Evolutionary conservation across 2,113 vertebrate species (phyloP).

Genomic region (Ophthalmolycus amberensis): DNA sequence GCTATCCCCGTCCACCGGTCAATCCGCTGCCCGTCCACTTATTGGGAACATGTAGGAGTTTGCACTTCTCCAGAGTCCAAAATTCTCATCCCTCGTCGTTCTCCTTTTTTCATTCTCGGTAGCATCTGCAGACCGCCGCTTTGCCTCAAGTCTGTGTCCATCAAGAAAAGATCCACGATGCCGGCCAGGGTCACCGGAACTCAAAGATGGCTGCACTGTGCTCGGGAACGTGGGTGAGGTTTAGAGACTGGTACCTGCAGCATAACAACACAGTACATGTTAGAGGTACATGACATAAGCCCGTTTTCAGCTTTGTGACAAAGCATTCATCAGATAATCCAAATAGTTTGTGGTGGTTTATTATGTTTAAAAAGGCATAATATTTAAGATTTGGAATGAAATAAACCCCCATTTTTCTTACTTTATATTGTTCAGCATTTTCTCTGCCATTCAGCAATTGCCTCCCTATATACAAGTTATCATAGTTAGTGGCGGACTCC

Average conservation of each 20-base stretch:
- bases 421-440: neutral
- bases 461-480: neutral
- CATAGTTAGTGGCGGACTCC: neutral
- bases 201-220: constrained; percentile 98
- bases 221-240: constrained; percentile 96
- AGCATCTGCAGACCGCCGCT: constrained; percentile 68
- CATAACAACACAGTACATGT: neutral
- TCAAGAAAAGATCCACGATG: constrained; percentile 48
- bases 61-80: constrained; percentile 33
- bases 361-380: neutral
- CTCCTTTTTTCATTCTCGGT: constrained; percentile 42
- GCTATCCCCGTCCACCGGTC: constrained; percentile 31
- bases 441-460: neutral
- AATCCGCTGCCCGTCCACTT: constrained; percentile 16
- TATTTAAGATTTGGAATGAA: neutral
- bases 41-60: constrained; percentile 29
- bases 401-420: neutral
- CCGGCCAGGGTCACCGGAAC: constrained; percentile 91
- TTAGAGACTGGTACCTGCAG: constrained; percentile 98
- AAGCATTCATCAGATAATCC: neutral
- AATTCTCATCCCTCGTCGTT: constrained; percentile 14
- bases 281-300: neutral
- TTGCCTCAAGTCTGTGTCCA: constrained; percentile 52
- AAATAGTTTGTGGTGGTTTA: neutral
- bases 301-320: neutral